These are phyloP conservation scores for Sylvietta virens DNA, from an alignment of 2,113 vertebrate genomes.

Conservation along the genomic window DNA sequence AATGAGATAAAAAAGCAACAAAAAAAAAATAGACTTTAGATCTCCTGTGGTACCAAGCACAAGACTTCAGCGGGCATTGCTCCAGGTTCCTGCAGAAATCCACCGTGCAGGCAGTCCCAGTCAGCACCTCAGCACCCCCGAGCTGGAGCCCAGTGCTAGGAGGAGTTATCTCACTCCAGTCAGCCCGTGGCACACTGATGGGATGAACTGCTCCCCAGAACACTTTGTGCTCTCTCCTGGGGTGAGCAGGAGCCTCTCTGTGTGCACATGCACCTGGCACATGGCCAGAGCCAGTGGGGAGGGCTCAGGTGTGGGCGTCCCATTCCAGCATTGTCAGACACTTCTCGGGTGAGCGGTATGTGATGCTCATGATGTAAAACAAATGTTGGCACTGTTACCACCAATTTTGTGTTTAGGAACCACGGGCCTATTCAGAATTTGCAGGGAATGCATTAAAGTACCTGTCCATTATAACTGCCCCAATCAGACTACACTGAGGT, in stretches of 20 bases:
- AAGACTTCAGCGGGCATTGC: not conserved
- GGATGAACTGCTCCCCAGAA: not conserved
- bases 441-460: not conserved
- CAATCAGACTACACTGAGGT: not conserved
- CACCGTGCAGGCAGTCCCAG: not conserved
- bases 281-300: not conserved
- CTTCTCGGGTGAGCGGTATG: not conserved
- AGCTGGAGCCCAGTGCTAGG: not conserved
- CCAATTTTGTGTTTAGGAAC: not conserved
- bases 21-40: not conserved
- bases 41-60: not conserved
- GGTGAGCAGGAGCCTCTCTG: not conserved
- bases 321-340: not conserved
- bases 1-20: not conserved
- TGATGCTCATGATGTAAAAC: not conserved
- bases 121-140: no score
- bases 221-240: fast-evolving
- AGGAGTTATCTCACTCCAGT: not conserved
- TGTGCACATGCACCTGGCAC: not conserved
- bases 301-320: not conserved
- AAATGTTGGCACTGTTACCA: not conserved
- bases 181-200: fast-evolving
- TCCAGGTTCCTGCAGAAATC: not conserved
- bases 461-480: not conserved
- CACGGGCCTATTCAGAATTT: not conserved